Conservation (phyloP, 2,113 vertebrate genomes). For the Pungitius pungitius region DNA sequence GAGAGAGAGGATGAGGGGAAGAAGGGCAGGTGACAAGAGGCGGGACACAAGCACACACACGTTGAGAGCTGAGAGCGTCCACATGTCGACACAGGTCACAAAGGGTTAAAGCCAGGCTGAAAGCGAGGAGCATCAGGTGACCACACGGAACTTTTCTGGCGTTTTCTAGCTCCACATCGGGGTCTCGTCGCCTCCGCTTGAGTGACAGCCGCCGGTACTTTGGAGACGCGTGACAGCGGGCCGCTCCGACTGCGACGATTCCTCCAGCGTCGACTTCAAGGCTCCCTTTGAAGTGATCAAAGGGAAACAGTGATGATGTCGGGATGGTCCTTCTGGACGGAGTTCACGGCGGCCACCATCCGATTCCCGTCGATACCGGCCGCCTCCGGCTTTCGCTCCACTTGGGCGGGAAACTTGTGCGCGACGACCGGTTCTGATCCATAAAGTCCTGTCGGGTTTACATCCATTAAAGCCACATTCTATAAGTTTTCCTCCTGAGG, state of each 20-base stretch:
- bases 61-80: not conserved
- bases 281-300: constrained; percentile 63
- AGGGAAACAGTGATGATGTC: constrained; percentile 53
- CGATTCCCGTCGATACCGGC: constrained; percentile 10
- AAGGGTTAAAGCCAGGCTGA: not conserved
- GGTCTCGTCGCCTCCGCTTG: constrained; percentile 32
- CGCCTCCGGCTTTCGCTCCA: not conserved
- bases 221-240: constrained; percentile 22
- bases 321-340: constrained; percentile 32
- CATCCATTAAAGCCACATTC: not conserved
- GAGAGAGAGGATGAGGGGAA: constrained; percentile 17
- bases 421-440: not conserved
- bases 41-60: not conserved
- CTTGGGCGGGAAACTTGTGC: not conserved
- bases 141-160: not conserved
- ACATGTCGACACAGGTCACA: not conserved
- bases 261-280: constrained; percentile 50
- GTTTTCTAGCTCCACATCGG: not conserved
- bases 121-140: not conserved
- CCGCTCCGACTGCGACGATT: constrained; percentile 27
- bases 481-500: too few species aligned
- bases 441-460: not conserved
- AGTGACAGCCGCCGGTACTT: constrained; percentile 31
- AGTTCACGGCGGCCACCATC: constrained; percentile 38
- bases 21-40: constrained; percentile 30